Conservation (phyloP, 1,140 invertebrate species). For the Steinernema feltiae region DNA sequence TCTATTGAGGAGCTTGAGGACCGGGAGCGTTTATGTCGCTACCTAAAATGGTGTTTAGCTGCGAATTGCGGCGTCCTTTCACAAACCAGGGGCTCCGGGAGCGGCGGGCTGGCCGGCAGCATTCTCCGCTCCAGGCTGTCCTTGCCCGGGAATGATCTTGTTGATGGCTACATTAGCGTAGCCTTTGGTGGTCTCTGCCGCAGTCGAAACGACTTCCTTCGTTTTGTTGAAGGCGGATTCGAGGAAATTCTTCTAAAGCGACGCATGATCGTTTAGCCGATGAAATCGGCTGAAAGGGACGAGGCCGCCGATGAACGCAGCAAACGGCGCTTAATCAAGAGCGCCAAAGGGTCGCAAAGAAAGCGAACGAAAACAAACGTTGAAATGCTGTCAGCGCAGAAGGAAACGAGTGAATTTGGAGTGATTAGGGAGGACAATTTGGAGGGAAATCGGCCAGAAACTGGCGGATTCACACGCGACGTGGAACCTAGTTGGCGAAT, state of each 20-base stretch:
- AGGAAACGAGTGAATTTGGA: too few species aligned
- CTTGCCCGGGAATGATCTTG: conserved; percentile 8
- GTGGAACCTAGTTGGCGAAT: background rate
- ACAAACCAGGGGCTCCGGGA: background rate
- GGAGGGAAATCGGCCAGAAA: background rate
- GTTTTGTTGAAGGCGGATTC: conserved; percentile 9
- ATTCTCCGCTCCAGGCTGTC: background rate
- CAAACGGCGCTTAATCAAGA: background rate
- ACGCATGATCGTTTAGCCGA: background rate
- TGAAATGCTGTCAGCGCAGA: background rate
- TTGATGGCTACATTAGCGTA: conserved; percentile 7
- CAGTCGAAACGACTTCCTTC: background rate
- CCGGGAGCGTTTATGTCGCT: background rate
- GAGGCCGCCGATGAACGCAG: background rate
- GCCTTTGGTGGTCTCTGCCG: background rate
- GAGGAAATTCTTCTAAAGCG: conserved; percentile 6
- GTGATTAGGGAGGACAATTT: background rate
- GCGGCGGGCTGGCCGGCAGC: background rate
- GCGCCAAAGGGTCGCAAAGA: background rate
- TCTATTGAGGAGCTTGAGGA: background rate
- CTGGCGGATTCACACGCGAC: background rate
- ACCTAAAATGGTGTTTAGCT: background rate
- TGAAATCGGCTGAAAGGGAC: background rate
- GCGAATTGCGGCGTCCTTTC: background rate
- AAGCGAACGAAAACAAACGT: background rate